These are phyloP conservation scores for Macrophya alboannulata DNA, from an alignment of 2,888 invertebrate genomes.

Conservation along the genomic window DNA sequence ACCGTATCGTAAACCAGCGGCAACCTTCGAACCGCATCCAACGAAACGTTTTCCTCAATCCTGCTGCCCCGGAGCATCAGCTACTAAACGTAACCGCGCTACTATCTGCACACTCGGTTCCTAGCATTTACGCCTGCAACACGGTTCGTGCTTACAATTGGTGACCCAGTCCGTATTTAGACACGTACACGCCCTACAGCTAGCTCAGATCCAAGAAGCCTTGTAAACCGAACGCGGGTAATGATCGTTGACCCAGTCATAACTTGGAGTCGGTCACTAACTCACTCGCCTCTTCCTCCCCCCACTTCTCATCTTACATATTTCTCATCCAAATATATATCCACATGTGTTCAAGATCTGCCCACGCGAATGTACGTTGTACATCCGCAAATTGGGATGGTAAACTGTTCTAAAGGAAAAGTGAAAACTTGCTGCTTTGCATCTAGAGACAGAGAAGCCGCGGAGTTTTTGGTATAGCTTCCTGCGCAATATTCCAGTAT, in stretches of 20 bases:
- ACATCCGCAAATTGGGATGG: background rate
- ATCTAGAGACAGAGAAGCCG: background rate
- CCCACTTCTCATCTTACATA: background rate
- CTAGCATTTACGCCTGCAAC: constrained; percentile 24
- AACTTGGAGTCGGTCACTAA: constrained; percentile 30
- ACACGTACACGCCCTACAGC: constrained; percentile 41
- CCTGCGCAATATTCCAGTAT: background rate
- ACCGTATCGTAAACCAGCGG: background rate
- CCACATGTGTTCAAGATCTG: background rate
- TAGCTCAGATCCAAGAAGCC: background rate
- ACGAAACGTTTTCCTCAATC: constrained; percentile 19
- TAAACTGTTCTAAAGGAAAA: background rate
- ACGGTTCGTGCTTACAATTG: constrained; percentile 29
- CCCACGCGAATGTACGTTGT: background rate
- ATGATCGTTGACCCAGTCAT: constrained; percentile 53
- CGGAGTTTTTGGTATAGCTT: background rate
- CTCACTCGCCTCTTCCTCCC: too few species aligned
- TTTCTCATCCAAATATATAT: background rate
- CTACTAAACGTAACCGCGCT: background rate
- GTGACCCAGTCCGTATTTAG: constrained; percentile 55
- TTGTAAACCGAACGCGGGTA: background rate
- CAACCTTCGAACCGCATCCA: constrained; percentile 19
- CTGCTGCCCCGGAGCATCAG: background rate
- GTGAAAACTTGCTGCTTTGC: background rate
- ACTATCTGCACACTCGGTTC: background rate